Conservation (phyloP, 1,140 invertebrate species). For the Sitobion miscanthi region DNA sequence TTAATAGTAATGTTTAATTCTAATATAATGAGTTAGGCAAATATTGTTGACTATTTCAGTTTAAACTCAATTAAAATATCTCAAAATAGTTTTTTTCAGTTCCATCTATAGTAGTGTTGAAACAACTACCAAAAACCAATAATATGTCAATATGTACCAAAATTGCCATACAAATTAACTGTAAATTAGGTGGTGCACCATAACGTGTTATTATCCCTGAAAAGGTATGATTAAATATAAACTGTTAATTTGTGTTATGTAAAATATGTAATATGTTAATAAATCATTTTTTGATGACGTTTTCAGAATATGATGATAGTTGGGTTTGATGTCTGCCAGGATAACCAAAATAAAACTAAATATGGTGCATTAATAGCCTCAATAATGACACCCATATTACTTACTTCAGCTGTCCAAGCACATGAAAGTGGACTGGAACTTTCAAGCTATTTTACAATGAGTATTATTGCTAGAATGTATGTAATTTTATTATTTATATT, state of each 20-base stretch:
- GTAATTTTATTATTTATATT: too few relatives aligned
- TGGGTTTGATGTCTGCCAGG: slow-evolving; percentile 87
- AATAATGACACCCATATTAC: slow-evolving; percentile 69
- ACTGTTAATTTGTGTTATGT: background rate
- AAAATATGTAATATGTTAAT: background rate
- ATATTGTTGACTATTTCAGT: too few relatives aligned
- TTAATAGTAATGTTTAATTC: background rate
- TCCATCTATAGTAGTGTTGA: slow-evolving; percentile 77
- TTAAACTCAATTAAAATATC: too few relatives aligned
- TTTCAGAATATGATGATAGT: slow-evolving; percentile 75
- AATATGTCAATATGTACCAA: slow-evolving; percentile 84
- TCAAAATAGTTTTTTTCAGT: slow-evolving; percentile 61
- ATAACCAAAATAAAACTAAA: slow-evolving; percentile 68
- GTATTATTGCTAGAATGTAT: background rate
- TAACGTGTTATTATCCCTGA: slow-evolving; percentile 79
- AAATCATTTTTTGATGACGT: background rate
- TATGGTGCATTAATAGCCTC: slow-evolving; percentile 80
- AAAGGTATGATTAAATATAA: slow-evolving; percentile 59
- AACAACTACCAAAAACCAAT: slow-evolving; percentile 64
- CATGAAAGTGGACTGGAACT: slow-evolving; percentile 78
- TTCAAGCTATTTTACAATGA: slow-evolving; percentile 66
- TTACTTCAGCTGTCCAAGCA: slow-evolving; percentile 74
- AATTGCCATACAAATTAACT: slow-evolving; percentile 82
- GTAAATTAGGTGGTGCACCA: slow-evolving; percentile 85
- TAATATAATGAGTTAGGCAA: too few relatives aligned